Evolutionary conservation across 2,113 vertebrate genomes (phyloP).

Genomic region (Sprattus sprattus): DNA sequence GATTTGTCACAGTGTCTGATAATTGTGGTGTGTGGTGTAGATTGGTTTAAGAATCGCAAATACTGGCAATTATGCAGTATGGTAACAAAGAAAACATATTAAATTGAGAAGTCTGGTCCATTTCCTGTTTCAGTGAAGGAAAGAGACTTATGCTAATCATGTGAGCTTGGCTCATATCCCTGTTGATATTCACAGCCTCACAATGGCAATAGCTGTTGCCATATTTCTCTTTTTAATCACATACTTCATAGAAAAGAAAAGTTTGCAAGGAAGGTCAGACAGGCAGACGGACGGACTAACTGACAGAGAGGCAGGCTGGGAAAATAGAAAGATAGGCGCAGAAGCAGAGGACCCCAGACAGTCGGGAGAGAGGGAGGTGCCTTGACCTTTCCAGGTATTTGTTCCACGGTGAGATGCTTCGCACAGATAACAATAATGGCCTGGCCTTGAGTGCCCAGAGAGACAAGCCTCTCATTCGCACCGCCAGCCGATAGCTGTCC

Average conservation of each 20-base stretch:
- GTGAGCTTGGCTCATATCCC: neutral
- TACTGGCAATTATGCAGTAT: neutral
- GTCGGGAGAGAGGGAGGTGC: constrained; percentile 31
- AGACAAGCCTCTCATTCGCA: constrained; percentile 58
- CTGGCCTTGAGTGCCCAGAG: constrained; percentile 57
- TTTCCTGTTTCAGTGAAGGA: neutral
- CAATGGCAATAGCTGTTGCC: neutral
- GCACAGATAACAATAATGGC: constrained; percentile 72
- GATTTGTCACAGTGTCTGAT: constrained; percentile 5
- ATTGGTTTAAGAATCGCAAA: constrained; percentile 64
- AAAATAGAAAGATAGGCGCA: constrained; percentile 39
- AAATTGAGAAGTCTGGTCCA: neutral
- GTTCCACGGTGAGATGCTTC: constrained; percentile 62
- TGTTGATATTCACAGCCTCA: neutral
- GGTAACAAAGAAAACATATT: neutral
- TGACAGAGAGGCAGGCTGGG: constrained; percentile 33
- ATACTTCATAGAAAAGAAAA: neutral
- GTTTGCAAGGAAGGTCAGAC: neutral
- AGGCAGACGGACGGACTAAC: neutral
- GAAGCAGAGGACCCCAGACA: constrained; percentile 59
- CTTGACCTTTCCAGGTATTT: constrained; percentile 68
- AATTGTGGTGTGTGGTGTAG: constrained; percentile 18
- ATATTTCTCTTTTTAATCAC: neutral
- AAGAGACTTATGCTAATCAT: neutral
- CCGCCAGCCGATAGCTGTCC: constrained; percentile 43